Evolutionary conservation across 2,113 vertebrate species (phyloP).

Genomic region (Syrrhaptes paradoxus): DNA sequence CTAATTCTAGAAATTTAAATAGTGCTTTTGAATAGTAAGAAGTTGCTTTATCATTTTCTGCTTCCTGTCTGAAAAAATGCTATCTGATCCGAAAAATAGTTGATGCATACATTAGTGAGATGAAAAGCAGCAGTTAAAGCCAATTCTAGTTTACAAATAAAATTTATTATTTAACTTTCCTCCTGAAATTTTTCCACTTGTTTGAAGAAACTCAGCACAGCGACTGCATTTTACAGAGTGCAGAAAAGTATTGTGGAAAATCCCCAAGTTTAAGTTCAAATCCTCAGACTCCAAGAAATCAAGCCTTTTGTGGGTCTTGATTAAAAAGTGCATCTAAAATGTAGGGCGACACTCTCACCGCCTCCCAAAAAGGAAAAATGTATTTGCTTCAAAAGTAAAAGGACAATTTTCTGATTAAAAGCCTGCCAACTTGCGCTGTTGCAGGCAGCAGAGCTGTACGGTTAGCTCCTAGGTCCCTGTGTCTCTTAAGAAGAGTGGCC

Average conservation of each 20-base stretch:
- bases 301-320: not conserved
- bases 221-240: conserved; percentile 35
- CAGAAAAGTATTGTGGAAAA: conserved; percentile 28
- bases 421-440: not conserved
- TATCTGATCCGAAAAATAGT: not conserved
- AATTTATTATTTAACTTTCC: conserved; percentile 57
- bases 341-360: not conserved
- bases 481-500: not conserved
- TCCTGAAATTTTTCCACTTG: conserved; percentile 54
- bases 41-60: not conserved
- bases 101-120: conserved; percentile 50
- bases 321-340: not conserved
- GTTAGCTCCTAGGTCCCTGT: not conserved
- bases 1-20: not conserved
- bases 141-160: conserved; percentile 60
- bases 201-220: conserved; percentile 60
- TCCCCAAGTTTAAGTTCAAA: conserved; percentile 25
- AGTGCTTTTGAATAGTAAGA: not conserved
- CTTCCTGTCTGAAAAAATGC: conserved; percentile 9
- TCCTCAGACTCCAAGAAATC: conserved; percentile 43
- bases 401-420: not conserved
- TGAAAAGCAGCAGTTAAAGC: conserved; percentile 54
- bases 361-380: not conserved
- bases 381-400: not conserved
- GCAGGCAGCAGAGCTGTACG: not conserved